phyloP scores from a whole-genome alignment of 2,888 invertebrate species.

The Xestia xanthographa region DNA sequence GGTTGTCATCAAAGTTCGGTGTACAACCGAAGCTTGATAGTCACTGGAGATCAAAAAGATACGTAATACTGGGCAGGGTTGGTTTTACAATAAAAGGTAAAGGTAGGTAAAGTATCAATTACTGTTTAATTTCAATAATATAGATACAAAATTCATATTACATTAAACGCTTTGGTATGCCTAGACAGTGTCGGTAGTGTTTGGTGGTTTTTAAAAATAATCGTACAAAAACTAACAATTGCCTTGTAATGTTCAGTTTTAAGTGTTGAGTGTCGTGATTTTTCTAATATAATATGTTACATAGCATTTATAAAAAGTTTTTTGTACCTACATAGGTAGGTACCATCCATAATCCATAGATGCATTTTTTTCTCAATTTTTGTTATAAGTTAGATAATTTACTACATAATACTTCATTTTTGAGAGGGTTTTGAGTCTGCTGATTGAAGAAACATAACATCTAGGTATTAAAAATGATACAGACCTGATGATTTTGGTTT shows the following conservation, averaged over 20 bases:
- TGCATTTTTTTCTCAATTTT: not conserved
- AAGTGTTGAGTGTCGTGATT: constrained; percentile 19
- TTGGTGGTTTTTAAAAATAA: constrained; percentile 32
- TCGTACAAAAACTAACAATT: constrained; percentile 34
- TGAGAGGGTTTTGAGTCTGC: not conserved
- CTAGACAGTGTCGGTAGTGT: constrained; percentile 48
- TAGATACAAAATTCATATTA: constrained; percentile 77
- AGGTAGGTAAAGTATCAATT: constrained; percentile 83
- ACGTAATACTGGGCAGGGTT: not conserved
- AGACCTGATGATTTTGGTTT: not conserved
- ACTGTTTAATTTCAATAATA: constrained; percentile 77
- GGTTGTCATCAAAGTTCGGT: no score
- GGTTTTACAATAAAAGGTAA: constrained; percentile 44
- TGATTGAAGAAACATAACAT: not conserved
- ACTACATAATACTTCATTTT: not conserved
- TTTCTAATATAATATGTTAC: not conserved
- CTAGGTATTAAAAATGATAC: not conserved
- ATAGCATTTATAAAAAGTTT: not conserved
- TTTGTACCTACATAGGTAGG: not conserved
- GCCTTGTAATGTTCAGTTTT: not conserved
- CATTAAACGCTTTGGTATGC: constrained; percentile 77
- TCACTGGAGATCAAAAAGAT: no score
- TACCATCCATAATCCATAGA: not conserved
- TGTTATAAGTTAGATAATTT: constrained; percentile 3
- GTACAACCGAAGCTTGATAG: no score